Evolutionary conservation across 2,113 vertebrate genomes (phyloP).

Genomic region (Thomomys bottae): DNA sequence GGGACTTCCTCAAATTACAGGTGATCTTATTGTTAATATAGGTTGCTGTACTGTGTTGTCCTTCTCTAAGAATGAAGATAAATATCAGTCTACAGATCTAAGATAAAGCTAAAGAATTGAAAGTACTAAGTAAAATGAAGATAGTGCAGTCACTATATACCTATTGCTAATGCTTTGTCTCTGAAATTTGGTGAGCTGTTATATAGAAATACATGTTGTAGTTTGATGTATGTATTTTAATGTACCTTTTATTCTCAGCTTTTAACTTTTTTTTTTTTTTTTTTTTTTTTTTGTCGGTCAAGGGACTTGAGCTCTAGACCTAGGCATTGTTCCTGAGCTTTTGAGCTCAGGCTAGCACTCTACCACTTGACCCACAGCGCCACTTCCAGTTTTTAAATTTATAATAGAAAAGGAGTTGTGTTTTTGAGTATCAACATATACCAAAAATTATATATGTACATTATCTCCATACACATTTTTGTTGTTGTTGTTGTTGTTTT

Average conservation of each 20-base stretch:
- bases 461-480: neutral
- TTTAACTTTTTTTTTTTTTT: no score
- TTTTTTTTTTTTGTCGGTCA: no score
- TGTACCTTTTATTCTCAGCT: neutral
- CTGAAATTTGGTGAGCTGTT: neutral
- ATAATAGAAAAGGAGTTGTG: neutral
- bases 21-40: neutral
- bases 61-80: neutral
- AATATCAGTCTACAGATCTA: neutral
- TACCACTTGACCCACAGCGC: no score
- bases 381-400: neutral
- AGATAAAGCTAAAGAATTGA: constrained; percentile 11
- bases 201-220: neutral
- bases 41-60: neutral
- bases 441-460: neutral
- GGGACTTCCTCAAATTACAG: neutral
- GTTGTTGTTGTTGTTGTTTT: no score
- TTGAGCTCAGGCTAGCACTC: no score
- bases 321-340: no score
- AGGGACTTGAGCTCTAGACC: no score
- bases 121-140: neutral
- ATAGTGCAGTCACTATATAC: neutral
- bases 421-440: constrained; percentile 2
- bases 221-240: neutral
- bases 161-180: neutral